phyloP scores from a whole-genome alignment of 2,113 vertebrate genomes.

The Esox niger region DNA sequence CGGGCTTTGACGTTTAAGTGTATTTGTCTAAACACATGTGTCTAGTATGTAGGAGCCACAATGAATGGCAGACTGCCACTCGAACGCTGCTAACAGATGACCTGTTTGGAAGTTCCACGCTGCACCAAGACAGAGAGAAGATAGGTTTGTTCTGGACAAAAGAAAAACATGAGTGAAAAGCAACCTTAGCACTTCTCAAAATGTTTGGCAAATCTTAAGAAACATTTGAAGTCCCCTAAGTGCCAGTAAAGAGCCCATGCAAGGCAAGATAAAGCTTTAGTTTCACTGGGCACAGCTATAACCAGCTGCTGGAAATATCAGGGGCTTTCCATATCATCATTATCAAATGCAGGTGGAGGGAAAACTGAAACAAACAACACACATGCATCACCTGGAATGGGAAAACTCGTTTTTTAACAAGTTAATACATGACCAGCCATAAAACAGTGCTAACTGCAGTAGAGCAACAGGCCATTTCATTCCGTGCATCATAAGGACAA shows the following conservation, averaged over 20 bases:
- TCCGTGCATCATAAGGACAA: background rate
- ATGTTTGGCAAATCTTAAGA: background rate
- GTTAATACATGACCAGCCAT: constrained; percentile 55
- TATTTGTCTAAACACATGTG: constrained; percentile 31
- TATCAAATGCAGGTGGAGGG: constrained; percentile 45
- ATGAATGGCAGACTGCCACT: constrained; percentile 23
- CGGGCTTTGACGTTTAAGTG: constrained; percentile 28
- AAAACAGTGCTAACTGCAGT: constrained; percentile 41
- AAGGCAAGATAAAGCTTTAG: constrained; percentile 6
- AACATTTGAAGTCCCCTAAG: background rate
- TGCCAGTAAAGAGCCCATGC: constrained; percentile 5
- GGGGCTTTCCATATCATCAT: constrained; percentile 52
- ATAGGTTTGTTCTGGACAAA: too few species aligned
- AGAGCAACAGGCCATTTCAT: background rate
- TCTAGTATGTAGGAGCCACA: constrained; percentile 5
- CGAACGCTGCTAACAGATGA: background rate
- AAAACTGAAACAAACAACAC: constrained; percentile 35
- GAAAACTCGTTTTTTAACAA: constrained; percentile 63
- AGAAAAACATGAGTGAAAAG: too few species aligned
- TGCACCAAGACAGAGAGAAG: background rate
- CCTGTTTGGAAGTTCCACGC: background rate
- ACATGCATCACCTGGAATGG: constrained; percentile 66
- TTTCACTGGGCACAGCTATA: background rate
- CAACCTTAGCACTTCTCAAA: background rate
- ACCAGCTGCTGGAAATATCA: constrained; percentile 5